phyloP scores from a whole-genome alignment of 2,888 invertebrate species.

The Tineola bisselliella region DNA sequence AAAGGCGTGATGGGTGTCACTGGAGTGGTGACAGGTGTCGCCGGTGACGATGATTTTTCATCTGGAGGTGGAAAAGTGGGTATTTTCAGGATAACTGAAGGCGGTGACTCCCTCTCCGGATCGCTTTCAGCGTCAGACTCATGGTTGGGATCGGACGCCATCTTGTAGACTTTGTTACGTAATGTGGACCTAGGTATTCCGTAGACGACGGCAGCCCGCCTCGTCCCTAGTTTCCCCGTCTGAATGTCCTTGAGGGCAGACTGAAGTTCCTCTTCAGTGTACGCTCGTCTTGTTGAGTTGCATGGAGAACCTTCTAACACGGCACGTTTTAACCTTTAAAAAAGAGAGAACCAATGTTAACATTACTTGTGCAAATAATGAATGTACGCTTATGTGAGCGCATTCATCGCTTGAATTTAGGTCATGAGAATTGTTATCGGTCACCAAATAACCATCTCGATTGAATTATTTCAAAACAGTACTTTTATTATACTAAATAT shows the following conservation, averaged over 20 bases:
- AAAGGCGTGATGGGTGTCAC: slow-evolving; percentile 59
- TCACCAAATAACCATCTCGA: slow-evolving; percentile 29
- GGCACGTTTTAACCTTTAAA: slow-evolving; percentile 55
- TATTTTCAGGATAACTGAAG: slow-evolving; percentile 87
- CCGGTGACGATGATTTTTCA: slow-evolving; percentile 56
- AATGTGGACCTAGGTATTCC: slow-evolving; percentile 96
- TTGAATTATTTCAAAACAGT: slow-evolving; percentile 49
- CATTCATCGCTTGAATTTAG: slow-evolving; percentile 17
- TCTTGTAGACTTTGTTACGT: slow-evolving; percentile 93
- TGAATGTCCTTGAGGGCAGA: slow-evolving; percentile 95
- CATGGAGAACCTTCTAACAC: slow-evolving; percentile 47
- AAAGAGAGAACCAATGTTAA: slow-evolving; percentile 23
- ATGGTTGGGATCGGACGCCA: slow-evolving; percentile 76
- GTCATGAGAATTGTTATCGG: slow-evolving; percentile 37
- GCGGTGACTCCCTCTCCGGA: slow-evolving; percentile 60
- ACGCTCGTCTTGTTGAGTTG: slow-evolving; percentile 77
- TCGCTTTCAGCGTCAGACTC: slow-evolving; percentile 68
- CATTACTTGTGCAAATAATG: too few species aligned
- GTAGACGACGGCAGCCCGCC: slow-evolving; percentile 94
- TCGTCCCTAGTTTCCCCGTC: slow-evolving; percentile 90
- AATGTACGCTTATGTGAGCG: too few species aligned
- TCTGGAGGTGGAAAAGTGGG: slow-evolving; percentile 84
- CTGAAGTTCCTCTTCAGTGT: slow-evolving; percentile 95
- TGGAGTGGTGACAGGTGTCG: slow-evolving; percentile 53
- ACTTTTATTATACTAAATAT: not conserved